A percentile compares a stretch with the other conserved stretches of the same genome.
Conservation (phyloP, 2,797 vertebrate genomes). For the Hafferia zeledoni region DNA sequence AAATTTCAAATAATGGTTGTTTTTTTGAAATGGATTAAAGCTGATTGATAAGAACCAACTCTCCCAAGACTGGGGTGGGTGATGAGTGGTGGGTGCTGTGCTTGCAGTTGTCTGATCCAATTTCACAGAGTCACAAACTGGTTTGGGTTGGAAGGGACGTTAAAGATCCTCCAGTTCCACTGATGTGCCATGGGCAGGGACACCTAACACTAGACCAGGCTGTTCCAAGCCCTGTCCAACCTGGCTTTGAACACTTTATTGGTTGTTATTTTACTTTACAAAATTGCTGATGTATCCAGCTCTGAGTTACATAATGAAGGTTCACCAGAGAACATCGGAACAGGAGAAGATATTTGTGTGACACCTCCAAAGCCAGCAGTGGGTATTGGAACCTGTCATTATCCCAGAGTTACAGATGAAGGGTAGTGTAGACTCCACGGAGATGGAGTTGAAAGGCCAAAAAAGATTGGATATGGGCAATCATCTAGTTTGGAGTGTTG, state of each 20-base stretch:
- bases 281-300: background rate
- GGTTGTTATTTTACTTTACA: background rate
- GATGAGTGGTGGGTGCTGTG: background rate
- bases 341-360: background rate
- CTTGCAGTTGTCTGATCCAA: background rate
- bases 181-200: fast-evolving
- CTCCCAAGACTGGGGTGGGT: background rate
- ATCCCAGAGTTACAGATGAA: background rate
- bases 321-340: background rate
- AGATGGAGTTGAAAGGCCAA: background rate
- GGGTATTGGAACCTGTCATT: background rate
- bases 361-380: background rate
- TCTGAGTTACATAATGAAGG: background rate
- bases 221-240: background rate
- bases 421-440: background rate
- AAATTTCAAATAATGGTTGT: background rate
- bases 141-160: background rate
- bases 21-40: background rate
- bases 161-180: background rate
- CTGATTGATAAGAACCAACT: background rate
- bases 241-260: background rate
- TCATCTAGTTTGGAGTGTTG: background rate
- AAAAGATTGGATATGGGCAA: background rate
- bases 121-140: background rate
- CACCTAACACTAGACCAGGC: background rate